phyloP scores from a whole-genome alignment of 2,888 invertebrate species.

The Agrilus biguttatus region DNA sequence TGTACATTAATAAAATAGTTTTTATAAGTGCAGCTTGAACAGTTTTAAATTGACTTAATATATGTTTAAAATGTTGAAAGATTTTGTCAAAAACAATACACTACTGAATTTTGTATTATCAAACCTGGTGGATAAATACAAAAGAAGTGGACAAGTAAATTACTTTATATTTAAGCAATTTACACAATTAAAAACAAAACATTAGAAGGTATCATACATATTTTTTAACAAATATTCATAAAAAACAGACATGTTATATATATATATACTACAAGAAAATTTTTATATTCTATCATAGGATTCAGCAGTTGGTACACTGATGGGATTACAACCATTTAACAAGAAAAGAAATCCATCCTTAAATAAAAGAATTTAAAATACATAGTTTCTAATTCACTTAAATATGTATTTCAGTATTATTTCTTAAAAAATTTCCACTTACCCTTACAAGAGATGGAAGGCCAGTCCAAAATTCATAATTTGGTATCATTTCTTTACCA shows the following conservation, averaged over 20 bases:
- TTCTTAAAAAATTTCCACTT: conserved; percentile 17
- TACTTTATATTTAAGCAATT: no score
- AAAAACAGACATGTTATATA: conserved; percentile 2
- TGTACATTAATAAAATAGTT: not conserved
- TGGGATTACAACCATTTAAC: conserved; percentile 43
- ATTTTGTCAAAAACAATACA: no score
- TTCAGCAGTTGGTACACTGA: conserved; percentile 21
- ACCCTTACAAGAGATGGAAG: conserved; percentile 55
- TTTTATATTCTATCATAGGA: conserved; percentile 38
- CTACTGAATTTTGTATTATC: no score
- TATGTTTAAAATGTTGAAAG: no score
- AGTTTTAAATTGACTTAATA: no score
- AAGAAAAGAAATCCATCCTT: conserved; percentile 52
- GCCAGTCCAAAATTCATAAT: conserved; percentile 57
- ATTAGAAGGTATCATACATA: no score
- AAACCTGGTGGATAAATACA: no score
- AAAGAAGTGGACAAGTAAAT: no score
- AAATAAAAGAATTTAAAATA: conserved; percentile 19
- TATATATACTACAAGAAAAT: conserved; percentile 4
- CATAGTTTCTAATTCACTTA: conserved; percentile 4
- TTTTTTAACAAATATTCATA: not conserved
- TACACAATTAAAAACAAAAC: no score
- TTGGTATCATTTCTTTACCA: conserved; percentile 59
- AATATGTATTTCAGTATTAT: no score
- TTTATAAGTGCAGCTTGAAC: no score